A percentile compares a stretch with the other conserved stretches of the same genome.
These are phyloP conservation scores for Harmothoe impar DNA, from an alignment of 2,888 invertebrate genomes.

Conservation along the genomic window DNA sequence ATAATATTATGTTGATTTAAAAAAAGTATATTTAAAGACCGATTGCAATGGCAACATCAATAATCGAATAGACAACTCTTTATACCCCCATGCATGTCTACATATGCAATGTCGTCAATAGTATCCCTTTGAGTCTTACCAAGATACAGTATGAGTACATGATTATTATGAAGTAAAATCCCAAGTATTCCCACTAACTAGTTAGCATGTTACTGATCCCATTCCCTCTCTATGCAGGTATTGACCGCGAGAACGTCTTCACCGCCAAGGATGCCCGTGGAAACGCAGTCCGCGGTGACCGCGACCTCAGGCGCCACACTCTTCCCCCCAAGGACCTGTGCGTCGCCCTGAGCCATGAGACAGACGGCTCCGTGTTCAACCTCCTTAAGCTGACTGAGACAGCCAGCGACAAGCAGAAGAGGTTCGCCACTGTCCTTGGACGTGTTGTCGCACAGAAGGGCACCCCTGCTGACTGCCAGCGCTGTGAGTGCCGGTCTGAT, in stretches of 20 bases:
- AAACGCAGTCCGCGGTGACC: conserved; percentile 88
- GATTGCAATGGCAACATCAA: no score
- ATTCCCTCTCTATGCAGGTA: conserved; percentile 65
- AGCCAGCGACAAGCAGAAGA: conserved; percentile 76
- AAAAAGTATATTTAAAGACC: no score
- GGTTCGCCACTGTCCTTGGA: conserved; percentile 81
- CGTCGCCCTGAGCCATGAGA: conserved; percentile 87
- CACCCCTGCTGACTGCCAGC: conserved; percentile 82
- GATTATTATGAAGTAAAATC: no score
- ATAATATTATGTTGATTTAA: no score
- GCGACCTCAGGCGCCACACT: conserved; percentile 84
- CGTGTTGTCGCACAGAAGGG: conserved; percentile 79
- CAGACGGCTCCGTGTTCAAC: conserved; percentile 88
- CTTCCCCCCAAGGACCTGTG: conserved; percentile 84
- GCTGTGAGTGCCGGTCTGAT: conserved; percentile 83
- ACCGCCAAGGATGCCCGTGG: conserved; percentile 89
- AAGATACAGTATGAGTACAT: no score
- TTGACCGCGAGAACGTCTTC: conserved; percentile 87
- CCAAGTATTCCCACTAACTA: no score
- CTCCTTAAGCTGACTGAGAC: conserved; percentile 81
- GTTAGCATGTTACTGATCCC: no score
- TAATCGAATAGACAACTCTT: no score
- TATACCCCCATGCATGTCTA: no score
- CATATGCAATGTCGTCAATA: no score
- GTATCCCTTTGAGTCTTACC: no score